Evolutionary conservation across 2,797 vertebrate species (phyloP), one percentile per base, ranked within the genome.

Genomic region (Pteronotus mesoamericanus): DNA sequence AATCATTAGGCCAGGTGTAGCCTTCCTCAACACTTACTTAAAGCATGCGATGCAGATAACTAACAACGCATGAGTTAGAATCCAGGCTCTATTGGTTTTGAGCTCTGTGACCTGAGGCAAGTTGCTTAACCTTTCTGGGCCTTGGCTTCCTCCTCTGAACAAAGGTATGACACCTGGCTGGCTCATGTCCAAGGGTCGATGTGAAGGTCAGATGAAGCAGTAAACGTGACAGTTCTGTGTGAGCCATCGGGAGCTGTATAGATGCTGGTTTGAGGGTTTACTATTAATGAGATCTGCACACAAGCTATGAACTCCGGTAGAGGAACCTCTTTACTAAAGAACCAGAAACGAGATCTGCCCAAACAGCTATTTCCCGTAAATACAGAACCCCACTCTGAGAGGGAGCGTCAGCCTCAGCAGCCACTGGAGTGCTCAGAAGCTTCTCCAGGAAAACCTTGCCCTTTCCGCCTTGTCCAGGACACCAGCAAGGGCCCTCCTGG

Each of bases 161-260:
- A 44, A 0, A 44, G 44, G 78, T 48, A 82, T 29, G 82, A 72
- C 14, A 51, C 19, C 46, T 53, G 72, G 32, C 10, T 84, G 55
- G 46, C 32, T 71, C 59, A 51, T 53, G 59, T 46, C 11, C 34
- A 59, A 5, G 26, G 86, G 37, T 46, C 37, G 69, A 26, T 3
- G 32, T 68, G 32, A 91, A 86, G 59, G 66, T 90, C 64, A 55
- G 57, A 59, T 6, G 26, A 74, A 88, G 91, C 18, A 32, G 61
- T 55, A 48, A 57, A 69, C 12, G 16, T 9, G 5, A 26, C n/a
- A 9, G 19, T 32, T 69, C 55, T 4, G 4, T 18, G 18, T 32
- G 42, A 51, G 74, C 37, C 53, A 22, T 3, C n/a, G 64, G 57
- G n/a, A 84, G 53, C 29, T 26, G 3, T 53, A n/a, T 3, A 74